Base-by-base conservation (phyloP, 2,113 vertebrate species). In the Orientallactaga bullata region DNA sequence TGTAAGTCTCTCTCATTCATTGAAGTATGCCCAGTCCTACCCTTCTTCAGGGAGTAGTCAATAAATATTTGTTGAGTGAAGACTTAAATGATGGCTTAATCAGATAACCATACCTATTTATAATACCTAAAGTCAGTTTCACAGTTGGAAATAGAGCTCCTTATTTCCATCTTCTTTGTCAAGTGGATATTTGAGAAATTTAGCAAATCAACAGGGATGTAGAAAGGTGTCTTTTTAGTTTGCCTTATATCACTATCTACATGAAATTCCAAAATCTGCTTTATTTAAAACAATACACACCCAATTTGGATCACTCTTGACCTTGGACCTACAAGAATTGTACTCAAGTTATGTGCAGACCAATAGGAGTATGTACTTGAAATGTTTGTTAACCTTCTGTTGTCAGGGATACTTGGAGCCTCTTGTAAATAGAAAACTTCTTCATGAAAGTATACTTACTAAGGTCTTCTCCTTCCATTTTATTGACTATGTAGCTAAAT, bases 401-500 rank as follows among this genome's bases (percentile, higher is more conserved):
- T 84, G 82, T 37, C 63, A 87, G 81, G 94, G 63, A 82, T 30
- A 66, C 58, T 91, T 73, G 85, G 84, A 86, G 32, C 30, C 47
- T 94, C 65, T 89, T 91, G 86, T 60, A 69, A 95, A 85, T 21
- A 93, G 63, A 93, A 91, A 92, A 60, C 30, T 81, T 80, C 61
- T 71, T 37, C 69, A 68, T 89, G 84, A 91, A 71, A 66, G 7
- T 35, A 55, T 86, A 87, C 23, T 30, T 89, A 84, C 58, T 85
- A 87, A 88, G 84, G 32, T 73, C 58, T 83, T 95, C 65, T 58
- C 42, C 91, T 90, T 93, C 61, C 15, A 9, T 76, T 89, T 61
- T 91, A 73, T 91, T 65, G 68, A 72, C 4, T 82, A 47, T 60
- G 28, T 68, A 79, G 35, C 23, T 90, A 24, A 93, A 81, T 76